Conservation (phyloP, 2,888 invertebrate species). For the Agapostemon virescens region DNA sequence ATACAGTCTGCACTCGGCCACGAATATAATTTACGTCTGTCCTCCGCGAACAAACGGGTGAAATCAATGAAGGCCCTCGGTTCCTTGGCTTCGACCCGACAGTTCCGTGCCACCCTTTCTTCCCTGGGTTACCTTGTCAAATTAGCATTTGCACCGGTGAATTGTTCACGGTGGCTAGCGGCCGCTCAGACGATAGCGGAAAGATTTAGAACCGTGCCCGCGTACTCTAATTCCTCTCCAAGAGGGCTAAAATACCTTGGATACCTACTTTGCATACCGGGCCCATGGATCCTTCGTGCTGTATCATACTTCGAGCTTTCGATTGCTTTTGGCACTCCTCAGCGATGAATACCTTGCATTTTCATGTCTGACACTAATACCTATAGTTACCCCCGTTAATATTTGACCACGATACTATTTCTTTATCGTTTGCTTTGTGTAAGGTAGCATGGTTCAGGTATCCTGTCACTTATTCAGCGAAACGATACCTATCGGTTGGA, state of each 20-base stretch:
- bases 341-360: background rate
- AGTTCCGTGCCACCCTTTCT: constrained; percentile 26
- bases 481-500: too few species aligned
- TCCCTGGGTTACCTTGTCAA: constrained; percentile 46
- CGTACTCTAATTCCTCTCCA: background rate
- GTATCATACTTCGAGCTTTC: background rate
- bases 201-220: constrained; percentile 43
- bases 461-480: too few species aligned
- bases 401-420: too few species aligned
- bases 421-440: too few species aligned
- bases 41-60: constrained; percentile 53
- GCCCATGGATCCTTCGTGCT: background rate
- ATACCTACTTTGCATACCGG: background rate
- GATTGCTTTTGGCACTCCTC: background rate
- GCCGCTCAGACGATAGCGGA: constrained; percentile 33
- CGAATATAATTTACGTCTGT: constrained; percentile 64
- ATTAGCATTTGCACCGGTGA: constrained; percentile 59
- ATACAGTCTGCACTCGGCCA: constrained; percentile 47
- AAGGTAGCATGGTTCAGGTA: too few species aligned
- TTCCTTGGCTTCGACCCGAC: constrained; percentile 41
- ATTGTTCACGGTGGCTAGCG: constrained; percentile 27
- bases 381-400: too few species aligned
- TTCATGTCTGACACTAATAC: background rate
- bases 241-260: background rate
- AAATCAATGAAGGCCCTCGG: constrained; percentile 58